A percentile compares a stretch with the other conserved stretches of the same genome.
Evolutionary conservation across 2,888 invertebrate genomes (phyloP).

Genomic region (Synanthedon formicaeformis): DNA sequence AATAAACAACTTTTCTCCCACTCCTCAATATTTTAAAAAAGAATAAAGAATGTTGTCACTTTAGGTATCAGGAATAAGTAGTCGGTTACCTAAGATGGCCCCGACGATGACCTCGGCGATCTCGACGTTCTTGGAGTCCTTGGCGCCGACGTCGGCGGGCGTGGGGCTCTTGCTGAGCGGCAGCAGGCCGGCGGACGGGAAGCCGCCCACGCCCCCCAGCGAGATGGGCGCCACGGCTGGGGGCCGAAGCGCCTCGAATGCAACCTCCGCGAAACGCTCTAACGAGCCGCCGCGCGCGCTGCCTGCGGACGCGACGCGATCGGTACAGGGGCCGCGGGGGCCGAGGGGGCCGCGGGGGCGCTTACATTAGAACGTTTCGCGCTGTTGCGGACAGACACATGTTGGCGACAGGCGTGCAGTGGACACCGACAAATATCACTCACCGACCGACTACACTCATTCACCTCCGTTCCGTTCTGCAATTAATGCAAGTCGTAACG

Average conservation of each 20-base stretch:
- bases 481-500: neutral
- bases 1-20: slow-evolving; percentile 15
- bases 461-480: slow-evolving; percentile 2
- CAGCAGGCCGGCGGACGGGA: slow-evolving; percentile 78
- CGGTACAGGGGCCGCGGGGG: neutral
- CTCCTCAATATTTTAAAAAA: neutral
- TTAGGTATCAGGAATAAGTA: too few relatives aligned
- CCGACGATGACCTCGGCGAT: slow-evolving; percentile 97
- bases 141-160: slow-evolving; percentile 80
- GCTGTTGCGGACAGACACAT: slow-evolving; percentile 42
- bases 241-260: slow-evolving; percentile 77
- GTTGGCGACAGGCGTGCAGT: slow-evolving; percentile 15
- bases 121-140: slow-evolving; percentile 92
- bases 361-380: slow-evolving; percentile 60
- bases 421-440: slow-evolving; percentile 9
- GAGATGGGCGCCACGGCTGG: slow-evolving; percentile 83
- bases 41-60: too few relatives aligned
- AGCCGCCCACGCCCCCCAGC: slow-evolving; percentile 75
- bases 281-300: slow-evolving; percentile 72
- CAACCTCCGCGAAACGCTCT: slow-evolving; percentile 82
- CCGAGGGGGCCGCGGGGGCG: slow-evolving; percentile 1
- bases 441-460: slow-evolving; percentile 7
- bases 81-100: slow-evolving; percentile 86
- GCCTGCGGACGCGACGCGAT: slow-evolving; percentile 43
- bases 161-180: slow-evolving; percentile 84